These are phyloP conservation scores for Theonella swinhoei DNA, from an alignment of 37 sponge, comb jelly and placozoan species.

Conservation along the genomic window DNA sequence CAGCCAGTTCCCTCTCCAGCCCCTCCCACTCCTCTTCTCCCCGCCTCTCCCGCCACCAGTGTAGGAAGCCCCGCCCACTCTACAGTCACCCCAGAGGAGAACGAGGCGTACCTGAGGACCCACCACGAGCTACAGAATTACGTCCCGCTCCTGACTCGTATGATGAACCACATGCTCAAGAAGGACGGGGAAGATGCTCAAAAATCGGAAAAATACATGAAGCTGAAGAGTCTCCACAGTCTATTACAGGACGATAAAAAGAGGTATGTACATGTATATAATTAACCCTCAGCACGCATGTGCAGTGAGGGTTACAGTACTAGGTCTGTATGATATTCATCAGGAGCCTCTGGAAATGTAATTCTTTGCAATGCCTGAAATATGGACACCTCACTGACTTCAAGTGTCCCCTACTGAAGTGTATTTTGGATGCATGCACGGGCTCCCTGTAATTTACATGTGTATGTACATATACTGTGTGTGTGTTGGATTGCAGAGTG, in stretches of 20 bases:
- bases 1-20: constrained; percentile 48
- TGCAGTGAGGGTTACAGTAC: too few species aligned
- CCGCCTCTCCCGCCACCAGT: constrained; percentile 44
- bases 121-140: constrained; percentile 56
- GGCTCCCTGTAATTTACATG: too few species aligned
- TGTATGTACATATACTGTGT: too few species aligned
- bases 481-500: too few species aligned
- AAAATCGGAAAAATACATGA: constrained; percentile 35
- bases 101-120: constrained; percentile 57
- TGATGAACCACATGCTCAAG: constrained; percentile 26
- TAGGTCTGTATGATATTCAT: too few species aligned
- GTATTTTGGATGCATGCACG: too few species aligned
- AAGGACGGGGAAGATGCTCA: background rate
- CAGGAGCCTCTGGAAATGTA: too few species aligned
- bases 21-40: constrained; percentile 52
- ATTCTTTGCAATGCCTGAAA: too few species aligned
- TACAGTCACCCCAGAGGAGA: constrained; percentile 49
- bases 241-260: constrained; percentile 26
- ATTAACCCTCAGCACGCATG: too few species aligned
- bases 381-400: too few species aligned
- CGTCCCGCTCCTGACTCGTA: constrained; percentile 42
- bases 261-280: too few species aligned
- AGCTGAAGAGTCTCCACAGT: constrained; percentile 44
- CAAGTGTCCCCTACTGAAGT: too few species aligned
- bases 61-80: constrained; percentile 41